Evolutionary conservation across 2,888 invertebrate genomes (phyloP), one percentile per base, ranked within the genome.

Genomic region (Cephus pygmeus): DNA sequence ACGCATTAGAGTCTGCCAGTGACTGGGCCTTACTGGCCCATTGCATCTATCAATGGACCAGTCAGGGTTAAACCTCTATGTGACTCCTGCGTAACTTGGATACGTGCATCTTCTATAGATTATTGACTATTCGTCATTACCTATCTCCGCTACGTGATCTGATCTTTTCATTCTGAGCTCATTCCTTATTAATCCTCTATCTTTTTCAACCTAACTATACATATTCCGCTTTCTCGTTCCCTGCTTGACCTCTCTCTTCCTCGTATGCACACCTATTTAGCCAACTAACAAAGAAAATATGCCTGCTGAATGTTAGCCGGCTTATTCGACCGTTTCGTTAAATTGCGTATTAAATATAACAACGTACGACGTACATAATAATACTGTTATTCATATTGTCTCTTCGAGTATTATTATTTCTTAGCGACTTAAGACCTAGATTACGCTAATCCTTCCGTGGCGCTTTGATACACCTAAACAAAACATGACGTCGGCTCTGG

Each of bases 311-410:
- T 56, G 15, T 56, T 23, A 56, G 40, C 40, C 40, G 40, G 40
- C 40, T 56, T 56, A 23, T 23, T 23, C 23, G 40, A 56, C 1
- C 31, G 31, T 30, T 71, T 12, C 71, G 71, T 79, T 82, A 80
- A 75, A 77, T 77, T 81, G 69, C 78, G 76, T 75, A 81, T 81
- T 76, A 75, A 79, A 79, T 23, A 56, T 80, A 80, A 81, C 82
- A 81, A 81, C 40, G 80, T 79, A 79, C 76, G 81, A 82, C 78
- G 75, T 85, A 23, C 35, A 35, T 35, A 56, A 56, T 56, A 56
- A 56, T 56, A 56, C 40, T 56, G 40, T 23, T 56, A 23, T 56
- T 56, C 2, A 9, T 56, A 56, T 56, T 56, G 40, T 56, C 40
- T 56, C 40, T 56, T 82, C 80, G 71, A 71, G 31, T 71, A 31